These are phyloP conservation scores for Dolichallabes microphthalmus DNA, from an alignment of 2,113 vertebrate species.

Conservation along the genomic window DNA sequence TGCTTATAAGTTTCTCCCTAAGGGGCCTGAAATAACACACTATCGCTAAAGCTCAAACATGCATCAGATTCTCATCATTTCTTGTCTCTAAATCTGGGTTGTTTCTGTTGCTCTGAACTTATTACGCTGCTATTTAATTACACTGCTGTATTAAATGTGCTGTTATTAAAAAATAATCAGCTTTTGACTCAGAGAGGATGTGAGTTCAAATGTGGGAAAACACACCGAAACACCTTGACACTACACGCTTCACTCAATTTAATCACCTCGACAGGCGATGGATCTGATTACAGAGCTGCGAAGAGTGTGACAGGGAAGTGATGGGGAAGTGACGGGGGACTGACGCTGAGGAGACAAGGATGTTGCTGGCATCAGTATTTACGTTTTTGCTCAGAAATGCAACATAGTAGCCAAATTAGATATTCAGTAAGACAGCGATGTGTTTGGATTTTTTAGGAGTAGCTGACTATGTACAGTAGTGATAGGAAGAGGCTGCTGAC, in stretches of 20 bases:
- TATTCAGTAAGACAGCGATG: not conserved
- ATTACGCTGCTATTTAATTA: not conserved
- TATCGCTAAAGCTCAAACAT: not conserved
- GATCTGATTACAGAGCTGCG: not conserved
- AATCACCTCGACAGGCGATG: not conserved
- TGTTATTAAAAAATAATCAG: not conserved
- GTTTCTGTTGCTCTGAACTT: not conserved
- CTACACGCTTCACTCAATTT: not conserved
- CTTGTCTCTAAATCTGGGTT: not conserved
- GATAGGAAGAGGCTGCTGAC: slow-evolving; percentile 14
- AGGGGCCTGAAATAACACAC: slow-evolving; percentile 21
- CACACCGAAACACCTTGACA: not conserved
- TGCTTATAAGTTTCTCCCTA: slow-evolving; percentile 51
- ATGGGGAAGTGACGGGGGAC: not conserved
- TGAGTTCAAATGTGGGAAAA: not conserved
- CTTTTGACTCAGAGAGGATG: not conserved
- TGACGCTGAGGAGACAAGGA: not conserved
- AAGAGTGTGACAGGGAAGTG: not conserved
- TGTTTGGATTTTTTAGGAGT: slow-evolving; percentile 26
- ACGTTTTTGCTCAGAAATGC: not conserved
- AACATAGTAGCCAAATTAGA: slow-evolving; percentile 18
- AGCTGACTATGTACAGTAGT: not conserved
- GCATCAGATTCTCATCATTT: not conserved
- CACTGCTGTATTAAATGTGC: not conserved
- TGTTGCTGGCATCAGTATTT: slow-evolving; percentile 1